phyloP scores from a whole-genome alignment of 2,113 vertebrate species.

The Clarias magur region DNA sequence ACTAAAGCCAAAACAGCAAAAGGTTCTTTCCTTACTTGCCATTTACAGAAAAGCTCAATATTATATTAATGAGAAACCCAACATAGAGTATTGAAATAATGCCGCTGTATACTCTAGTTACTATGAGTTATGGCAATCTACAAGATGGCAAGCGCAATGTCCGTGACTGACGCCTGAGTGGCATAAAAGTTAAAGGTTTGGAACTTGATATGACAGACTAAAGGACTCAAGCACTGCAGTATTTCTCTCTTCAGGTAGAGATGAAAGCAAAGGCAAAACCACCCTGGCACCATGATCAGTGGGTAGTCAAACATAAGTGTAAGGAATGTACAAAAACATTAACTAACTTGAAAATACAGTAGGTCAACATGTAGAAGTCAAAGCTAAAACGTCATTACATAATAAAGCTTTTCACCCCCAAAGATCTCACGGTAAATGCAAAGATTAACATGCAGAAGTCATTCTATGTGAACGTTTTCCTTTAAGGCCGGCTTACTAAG shows the following conservation, averaged over 20 bases:
- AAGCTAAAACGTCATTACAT: not conserved
- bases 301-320: not conserved
- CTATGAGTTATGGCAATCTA: not conserved
- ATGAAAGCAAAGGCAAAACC: not conserved
- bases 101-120: not conserved
- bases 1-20: not conserved
- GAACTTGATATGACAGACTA: not conserved
- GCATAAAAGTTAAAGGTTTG: not conserved
- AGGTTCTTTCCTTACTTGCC: not conserved
- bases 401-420: not conserved
- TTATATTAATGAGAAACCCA: not conserved
- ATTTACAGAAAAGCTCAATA: not conserved
- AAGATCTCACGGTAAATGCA: not conserved
- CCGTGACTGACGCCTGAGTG: not conserved
- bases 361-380: not conserved
- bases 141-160: not conserved
- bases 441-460: not conserved
- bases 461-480: not conserved
- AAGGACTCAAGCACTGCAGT: not conserved
- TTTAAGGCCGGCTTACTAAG: not conserved
- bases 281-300: not conserved
- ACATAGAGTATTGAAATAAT: not conserved
- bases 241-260: not conserved
- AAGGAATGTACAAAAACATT: not conserved
- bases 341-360: not conserved